Evolutionary conservation across 2,113 vertebrate genomes (phyloP).

Genomic region (Oryzias javanicus): DNA sequence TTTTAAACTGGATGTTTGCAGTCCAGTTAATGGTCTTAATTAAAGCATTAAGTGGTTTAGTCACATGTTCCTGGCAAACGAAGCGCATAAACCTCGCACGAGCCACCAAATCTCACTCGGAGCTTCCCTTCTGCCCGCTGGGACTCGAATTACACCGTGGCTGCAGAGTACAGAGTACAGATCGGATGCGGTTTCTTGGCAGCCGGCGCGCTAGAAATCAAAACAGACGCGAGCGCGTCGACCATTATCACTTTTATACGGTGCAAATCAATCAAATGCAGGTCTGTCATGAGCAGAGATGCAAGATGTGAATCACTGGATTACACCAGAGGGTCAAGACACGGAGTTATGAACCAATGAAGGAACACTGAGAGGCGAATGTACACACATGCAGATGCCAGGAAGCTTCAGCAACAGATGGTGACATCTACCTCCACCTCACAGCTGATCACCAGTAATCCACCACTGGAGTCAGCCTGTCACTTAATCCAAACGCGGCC

Average conservation of each 20-base stretch:
- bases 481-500: constrained; percentile 39
- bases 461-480: constrained; percentile 40
- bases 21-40: constrained; percentile 9
- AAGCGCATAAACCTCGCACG: constrained; percentile 27
- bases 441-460: constrained; percentile 46
- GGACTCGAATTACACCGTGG: constrained; percentile 58
- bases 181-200: constrained; percentile 48
- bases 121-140: background rate
- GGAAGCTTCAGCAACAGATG: constrained; percentile 43
- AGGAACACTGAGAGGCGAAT: background rate
- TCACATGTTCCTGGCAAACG: constrained; percentile 21
- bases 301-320: no score
- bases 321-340: background rate
- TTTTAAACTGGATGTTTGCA: background rate
- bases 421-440: constrained; percentile 20
- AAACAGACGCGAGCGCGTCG: constrained; percentile 30
- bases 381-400: background rate
- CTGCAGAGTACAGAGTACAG: constrained; percentile 40
- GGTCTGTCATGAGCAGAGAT: background rate
- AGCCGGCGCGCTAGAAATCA: constrained; percentile 12
- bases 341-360: background rate
- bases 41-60: background rate
- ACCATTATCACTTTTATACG: constrained; percentile 24
- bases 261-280: background rate
- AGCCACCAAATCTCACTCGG: constrained; percentile 7